Evolutionary conservation across 2,888 invertebrate species (phyloP), one percentile per base, ranked within the genome.

Genomic region (Cephus pygmeus): DNA sequence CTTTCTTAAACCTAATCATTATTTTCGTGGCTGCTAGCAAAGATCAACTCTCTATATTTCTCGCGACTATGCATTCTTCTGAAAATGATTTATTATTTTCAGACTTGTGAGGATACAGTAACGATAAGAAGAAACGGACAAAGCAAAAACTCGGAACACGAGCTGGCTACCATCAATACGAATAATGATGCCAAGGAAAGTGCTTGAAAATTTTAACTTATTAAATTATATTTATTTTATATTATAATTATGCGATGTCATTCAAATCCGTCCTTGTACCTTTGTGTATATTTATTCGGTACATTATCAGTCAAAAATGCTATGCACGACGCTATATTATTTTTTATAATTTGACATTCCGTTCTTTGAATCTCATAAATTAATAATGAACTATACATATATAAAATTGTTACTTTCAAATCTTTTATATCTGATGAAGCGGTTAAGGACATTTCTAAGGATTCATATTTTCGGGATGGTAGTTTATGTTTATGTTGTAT

Each of bases 21-120:
- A 71, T 71, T 34, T 71, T 71, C 71, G 15, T 56, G 23, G 56
- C 71, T 71, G 15, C 71, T 71, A 31, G 71, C 71, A 31, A 34
- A 31, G 31, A 71, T 71, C 71, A 23, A 12, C 1, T 71, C 12
- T 71, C 4, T 4, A 71, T 23, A 31, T 71, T 71, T 71, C 71
- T 33, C 4, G 23, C 23, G 34, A 71, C 12, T 34, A 0, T 34
- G 33, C 31, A 33, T 71, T 71, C 12, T 71, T 34, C 9, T 34
- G 31, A 33, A 71, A 15, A 12, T 74, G 35, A 74, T 30, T 74
- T n/a, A 15, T 74, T 76, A 36, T 69, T 88, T 87, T 34, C 86
- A 92, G 92, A 91, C 90, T 85, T 92, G 90, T 92, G 91, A 92
- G 79, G 89, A 90, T 76, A 82, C 87, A 15, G 86, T 87, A 79